phyloP scores from a whole-genome alignment of 1,140 invertebrate species.

The Chironomus striatipennis region DNA sequence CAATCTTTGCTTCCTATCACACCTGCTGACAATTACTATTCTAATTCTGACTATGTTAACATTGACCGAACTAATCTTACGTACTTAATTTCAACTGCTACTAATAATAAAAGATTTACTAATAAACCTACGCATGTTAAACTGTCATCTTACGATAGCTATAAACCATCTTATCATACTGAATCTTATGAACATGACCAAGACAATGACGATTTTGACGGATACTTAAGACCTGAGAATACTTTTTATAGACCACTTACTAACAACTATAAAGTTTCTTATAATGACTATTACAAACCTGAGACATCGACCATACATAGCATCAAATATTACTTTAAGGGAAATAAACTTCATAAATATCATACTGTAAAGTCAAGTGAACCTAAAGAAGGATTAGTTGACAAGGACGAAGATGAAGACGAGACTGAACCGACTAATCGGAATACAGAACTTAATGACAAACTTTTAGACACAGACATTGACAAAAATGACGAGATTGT shows the following conservation, averaged over 20 bases:
- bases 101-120: neutral
- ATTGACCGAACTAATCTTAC: neutral
- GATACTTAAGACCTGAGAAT: constrained; percentile 26
- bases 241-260: constrained; percentile 27
- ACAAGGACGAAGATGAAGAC: neutral
- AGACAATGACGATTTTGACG: neutral
- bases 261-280: neutral
- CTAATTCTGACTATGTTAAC: neutral
- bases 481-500: neutral
- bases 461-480: neutral
- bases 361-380: neutral
- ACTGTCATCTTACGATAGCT: neutral
- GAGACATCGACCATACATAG: neutral
- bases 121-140: neutral
- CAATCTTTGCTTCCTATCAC: neutral
- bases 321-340: neutral
- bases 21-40: neutral
- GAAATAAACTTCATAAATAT: neutral
- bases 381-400: neutral
- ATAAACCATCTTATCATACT: neutral
- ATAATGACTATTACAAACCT: neutral
- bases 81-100: neutral
- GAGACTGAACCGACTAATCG: neutral
- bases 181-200: neutral
- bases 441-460: neutral